Evolutionary conservation across 2,113 vertebrate species (phyloP).

Genomic region (Pygoscelis adeliae): DNA sequence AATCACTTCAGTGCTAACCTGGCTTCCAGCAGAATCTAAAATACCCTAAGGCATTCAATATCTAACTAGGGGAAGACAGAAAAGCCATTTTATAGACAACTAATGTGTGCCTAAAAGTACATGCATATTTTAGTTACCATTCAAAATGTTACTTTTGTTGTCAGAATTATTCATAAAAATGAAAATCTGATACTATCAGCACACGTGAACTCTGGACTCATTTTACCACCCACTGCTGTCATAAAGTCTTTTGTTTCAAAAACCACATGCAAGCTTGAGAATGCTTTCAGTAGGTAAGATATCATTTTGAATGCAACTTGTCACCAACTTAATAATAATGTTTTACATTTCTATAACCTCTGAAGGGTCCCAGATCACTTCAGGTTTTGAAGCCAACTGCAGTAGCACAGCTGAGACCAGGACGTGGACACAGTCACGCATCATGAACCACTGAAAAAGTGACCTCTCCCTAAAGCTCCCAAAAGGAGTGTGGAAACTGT

Average conservation of each 20-base stretch:
- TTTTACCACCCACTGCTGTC: neutral
- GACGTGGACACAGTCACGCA: neutral
- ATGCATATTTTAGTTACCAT: neutral
- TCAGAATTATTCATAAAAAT: neutral
- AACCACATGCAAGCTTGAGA: neutral
- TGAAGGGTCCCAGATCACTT: neutral
- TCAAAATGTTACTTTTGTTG: neutral
- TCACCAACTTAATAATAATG: neutral
- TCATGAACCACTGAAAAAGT: neutral
- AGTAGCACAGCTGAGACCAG: neutral
- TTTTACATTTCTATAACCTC: neutral
- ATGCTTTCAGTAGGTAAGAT: neutral
- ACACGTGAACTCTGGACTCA: neutral
- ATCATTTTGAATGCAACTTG: neutral
- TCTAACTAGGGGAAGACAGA: neutral
- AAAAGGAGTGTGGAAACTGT: neutral
- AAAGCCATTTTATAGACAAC: neutral
- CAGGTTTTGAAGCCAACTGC: neutral
- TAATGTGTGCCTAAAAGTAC: neutral
- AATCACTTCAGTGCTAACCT: neutral
- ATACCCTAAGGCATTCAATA: neutral
- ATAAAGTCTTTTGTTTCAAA: neutral
- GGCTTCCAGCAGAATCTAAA: neutral
- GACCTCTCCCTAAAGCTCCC: neutral
- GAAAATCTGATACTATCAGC: neutral